These are phyloP conservation scores for Apaloderma vittatum DNA, from an alignment of 2,113 vertebrate species.

Conservation along the genomic window DNA sequence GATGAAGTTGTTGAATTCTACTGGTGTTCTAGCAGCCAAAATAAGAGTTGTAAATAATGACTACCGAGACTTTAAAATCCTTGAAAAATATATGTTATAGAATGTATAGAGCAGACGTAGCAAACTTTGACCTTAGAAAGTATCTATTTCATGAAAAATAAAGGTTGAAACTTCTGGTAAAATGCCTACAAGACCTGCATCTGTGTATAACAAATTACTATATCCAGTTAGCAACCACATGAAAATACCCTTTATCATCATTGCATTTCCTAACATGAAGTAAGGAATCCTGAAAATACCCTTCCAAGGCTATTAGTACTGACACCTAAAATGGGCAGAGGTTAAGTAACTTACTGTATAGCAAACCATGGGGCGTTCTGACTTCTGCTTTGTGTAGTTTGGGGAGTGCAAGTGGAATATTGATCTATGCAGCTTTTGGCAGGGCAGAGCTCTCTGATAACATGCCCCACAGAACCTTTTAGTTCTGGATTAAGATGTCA, in stretches of 20 bases:
- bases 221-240: neutral
- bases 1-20: conserved; percentile 39
- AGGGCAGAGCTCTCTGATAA: neutral
- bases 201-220: neutral
- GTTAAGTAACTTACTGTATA: neutral
- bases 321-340: neutral
- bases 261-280: neutral
- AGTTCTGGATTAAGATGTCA: neutral
- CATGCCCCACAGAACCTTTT: neutral
- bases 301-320: neutral
- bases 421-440: neutral
- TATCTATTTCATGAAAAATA: neutral
- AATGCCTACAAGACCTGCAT: neutral
- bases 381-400: neutral
- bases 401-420: neutral
- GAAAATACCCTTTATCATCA: neutral
- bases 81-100: neutral
- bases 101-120: neutral
- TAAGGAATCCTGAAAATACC: neutral
- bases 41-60: conserved; percentile 33
- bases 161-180: neutral
- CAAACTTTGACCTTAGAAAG: neutral
- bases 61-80: neutral
- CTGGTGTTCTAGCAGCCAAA: conserved; percentile 47
- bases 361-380: neutral